phyloP scores from a whole-genome alignment of 2,113 vertebrate genomes.

The Antechinus stuartii region DNA sequence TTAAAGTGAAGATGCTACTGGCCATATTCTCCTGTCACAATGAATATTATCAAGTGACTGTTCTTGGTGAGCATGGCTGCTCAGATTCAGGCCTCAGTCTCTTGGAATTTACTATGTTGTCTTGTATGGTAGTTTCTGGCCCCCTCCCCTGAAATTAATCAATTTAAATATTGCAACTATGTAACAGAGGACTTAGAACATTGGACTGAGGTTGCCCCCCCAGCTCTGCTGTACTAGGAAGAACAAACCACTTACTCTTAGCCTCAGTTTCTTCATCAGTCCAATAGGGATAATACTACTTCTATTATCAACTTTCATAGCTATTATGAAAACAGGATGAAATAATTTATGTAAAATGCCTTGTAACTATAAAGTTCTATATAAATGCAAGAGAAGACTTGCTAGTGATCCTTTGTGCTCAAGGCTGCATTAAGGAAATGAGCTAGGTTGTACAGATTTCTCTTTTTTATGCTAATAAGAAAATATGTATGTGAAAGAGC shows the following conservation, averaged over 20 bases:
- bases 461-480: neutral
- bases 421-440: neutral
- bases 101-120: neutral
- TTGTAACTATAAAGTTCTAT: neutral
- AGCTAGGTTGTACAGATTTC: neutral
- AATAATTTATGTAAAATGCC: neutral
- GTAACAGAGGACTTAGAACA: neutral
- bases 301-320: neutral
- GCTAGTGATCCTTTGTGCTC: neutral
- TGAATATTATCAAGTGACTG: neutral
- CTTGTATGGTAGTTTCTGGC: neutral
- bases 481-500: neutral
- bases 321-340: neutral
- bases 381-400: neutral
- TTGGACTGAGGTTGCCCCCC: neutral
- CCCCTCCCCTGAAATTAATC: neutral
- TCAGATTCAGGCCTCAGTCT: neutral
- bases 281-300: neutral
- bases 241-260: neutral
- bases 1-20: slow-evolving; percentile 3
- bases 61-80: neutral
- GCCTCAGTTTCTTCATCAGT: neutral
- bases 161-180: neutral
- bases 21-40: slow-evolving; percentile 6
- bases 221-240: neutral